Evolutionary conservation across 2,113 vertebrate species (phyloP), one percentile per base, ranked within the genome.

Genomic region (Gallinago paraguaiae): DNA sequence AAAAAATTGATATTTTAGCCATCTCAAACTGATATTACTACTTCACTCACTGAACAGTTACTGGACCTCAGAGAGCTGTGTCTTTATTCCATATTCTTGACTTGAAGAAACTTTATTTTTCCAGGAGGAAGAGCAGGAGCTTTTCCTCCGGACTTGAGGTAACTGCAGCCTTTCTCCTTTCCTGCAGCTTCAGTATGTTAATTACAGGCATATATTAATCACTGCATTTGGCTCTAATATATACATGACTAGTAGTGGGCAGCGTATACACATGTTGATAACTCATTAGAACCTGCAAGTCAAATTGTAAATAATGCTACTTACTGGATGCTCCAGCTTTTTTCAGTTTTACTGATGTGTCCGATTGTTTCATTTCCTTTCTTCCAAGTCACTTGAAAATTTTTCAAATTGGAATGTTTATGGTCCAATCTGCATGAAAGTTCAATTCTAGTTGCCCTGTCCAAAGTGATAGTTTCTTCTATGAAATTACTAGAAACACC

Each of bases 371-470:
- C 81, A 35, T 82, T 90, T 65, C 45, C 97, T 43, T 8, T 97
- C 77, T 60, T 97, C 98, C 98, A 98, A 28, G 70, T 92, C 57
- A 98, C 93, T 11, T 96, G 84, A 53, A 94, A 61, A 53, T 39
- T 82, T 61, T 81, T 94, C 65, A 88, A 10, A 45, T 50, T 1
- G 15, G 54, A 41, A 16, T 94, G 64, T 12, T 77, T 25, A 5
- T 31, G 57, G 15, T 61, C 45, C 56, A 98, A 88, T 17, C 65
- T 88, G 88, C 98, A 98, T 9, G 43, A 87, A 37, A 98, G 97
- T 43, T 96, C 90, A 80, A 98, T 14, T 50, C 30, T 10, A 67
- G 77, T 15, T 71, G 97, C 76, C 22, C 5, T 96, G 31, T 77
- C 56, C 71, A 98, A 60, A 68, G 48, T 75, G 59, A 98, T 51